A percentile compares a stretch with the other conserved stretches of the same genome.
Evolutionary conservation across 2,797 vertebrate genomes (phyloP).

Genomic region (Xenops minutus): DNA sequence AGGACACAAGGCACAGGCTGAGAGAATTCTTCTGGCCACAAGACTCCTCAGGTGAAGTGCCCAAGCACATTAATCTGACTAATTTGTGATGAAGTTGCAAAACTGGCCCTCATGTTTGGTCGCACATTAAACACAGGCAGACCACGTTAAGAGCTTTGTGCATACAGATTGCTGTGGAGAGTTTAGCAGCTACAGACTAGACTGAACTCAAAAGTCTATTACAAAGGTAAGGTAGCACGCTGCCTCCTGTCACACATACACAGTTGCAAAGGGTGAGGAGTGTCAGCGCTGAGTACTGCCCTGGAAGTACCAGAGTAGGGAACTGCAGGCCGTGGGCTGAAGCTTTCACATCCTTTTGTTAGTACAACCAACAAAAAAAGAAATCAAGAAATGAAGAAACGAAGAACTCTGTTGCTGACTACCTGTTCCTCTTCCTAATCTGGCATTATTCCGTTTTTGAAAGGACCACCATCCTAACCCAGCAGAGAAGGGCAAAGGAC

Average conservation of each 20-base stretch:
- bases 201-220: neutral
- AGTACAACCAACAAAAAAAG: neutral
- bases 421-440: neutral
- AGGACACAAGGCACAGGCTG: neutral
- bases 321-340: neutral
- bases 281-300: fast-evolving
- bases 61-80: neutral
- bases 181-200: neutral
- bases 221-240: neutral
- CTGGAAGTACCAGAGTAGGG: neutral
- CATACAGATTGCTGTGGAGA: fast-evolving
- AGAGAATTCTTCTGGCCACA: neutral
- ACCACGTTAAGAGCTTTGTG: fast-evolving
- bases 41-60: neutral
- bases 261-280: neutral
- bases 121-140: neutral
- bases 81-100: neutral
- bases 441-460: neutral
- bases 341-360: neutral
- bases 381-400: neutral
- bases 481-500: neutral
- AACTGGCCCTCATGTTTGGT: neutral
- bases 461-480: neutral
- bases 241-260: neutral
- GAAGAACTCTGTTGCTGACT: neutral